Evolutionary conservation across 2,888 invertebrate genomes (phyloP), one percentile per base, ranked within the genome.

Genomic region (Vesta saturnalis): DNA sequence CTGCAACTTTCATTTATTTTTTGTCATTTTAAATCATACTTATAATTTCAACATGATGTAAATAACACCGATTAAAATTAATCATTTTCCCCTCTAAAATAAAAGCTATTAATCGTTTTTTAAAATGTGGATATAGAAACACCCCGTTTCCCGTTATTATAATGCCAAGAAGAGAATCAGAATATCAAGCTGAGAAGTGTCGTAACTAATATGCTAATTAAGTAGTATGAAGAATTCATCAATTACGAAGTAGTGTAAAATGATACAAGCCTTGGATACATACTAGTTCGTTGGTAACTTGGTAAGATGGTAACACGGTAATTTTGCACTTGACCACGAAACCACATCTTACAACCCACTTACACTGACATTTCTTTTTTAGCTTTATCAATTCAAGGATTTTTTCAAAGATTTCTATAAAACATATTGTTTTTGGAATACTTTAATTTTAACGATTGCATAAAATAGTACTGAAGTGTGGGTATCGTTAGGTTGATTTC

Each of bases 401-500:
- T n/a, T 39, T n/a, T 12, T 1, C n/a, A 6, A 12, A 39, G 39
- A n/a, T n/a, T n/a, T n/a, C n/a, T n/a, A n/a, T n/a, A n/a, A n/a
- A n/a, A n/a, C n/a, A n/a, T n/a, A n/a, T n/a, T n/a, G n/a, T n/a
- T n/a, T n/a, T n/a, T n/a, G n/a, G n/a, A n/a, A n/a, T n/a, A 43
- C 21, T 52, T 52, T 71, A 73, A 76, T 73, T 71, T 69, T 67
- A 71, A 68, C 69, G 73, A 76, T 76, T 76, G 74, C 76, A 72
- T 73, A 74, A 76, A 75, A 70, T 65, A 72, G 63, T 64, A 60
- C 8, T n/a, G n/a, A n/a, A 39, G 72, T 66, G 76, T 76, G 72
- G 74, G 76, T 57, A 21, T 35, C 72, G 49, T 65, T 68, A 70
- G 69, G 71, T 73, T 74, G 76, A 76, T 76, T 76, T 71, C 74